A percentile compares a stretch with the other conserved stretches of the same genome.
phyloP scores from a whole-genome alignment of 2,888 invertebrate genomes.

The Meiosimyza decipiens region DNA sequence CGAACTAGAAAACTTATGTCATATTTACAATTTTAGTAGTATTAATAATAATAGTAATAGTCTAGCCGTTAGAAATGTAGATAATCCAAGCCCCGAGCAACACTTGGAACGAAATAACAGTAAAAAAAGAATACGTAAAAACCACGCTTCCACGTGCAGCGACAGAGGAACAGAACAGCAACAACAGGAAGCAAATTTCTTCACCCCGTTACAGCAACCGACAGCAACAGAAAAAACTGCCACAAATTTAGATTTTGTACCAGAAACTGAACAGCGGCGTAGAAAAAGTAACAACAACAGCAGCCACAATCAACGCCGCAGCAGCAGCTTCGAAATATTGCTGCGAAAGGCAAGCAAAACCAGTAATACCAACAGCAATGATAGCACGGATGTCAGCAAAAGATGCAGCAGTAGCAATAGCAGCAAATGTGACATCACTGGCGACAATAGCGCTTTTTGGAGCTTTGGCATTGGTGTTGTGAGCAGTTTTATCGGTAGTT shows the following conservation, averaged over 20 bases:
- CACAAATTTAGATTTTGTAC: neutral
- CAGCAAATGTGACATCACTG: conserved; percentile 63
- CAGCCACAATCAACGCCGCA: neutral
- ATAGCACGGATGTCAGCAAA: conserved; percentile 51
- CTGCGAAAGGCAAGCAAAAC: conserved; percentile 38
- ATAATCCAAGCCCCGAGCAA: conserved; percentile 21
- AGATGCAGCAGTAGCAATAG: conserved; percentile 60
- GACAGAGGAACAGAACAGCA: neutral
- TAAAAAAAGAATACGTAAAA: conserved; percentile 2
- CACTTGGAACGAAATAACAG: conserved; percentile 22
- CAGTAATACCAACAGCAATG: conserved; percentile 52
- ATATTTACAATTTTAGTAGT: conserved; percentile 27
- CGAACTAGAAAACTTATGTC: conserved; percentile 22
- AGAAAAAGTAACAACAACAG: neutral
- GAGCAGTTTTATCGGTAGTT: conserved; percentile 57
- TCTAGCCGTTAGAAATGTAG: conserved; percentile 2
- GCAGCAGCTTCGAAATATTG: conserved; percentile 19
- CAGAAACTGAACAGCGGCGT: neutral
- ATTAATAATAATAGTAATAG: conserved; percentile 21
- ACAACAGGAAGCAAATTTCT: neutral
- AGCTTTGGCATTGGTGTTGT: conserved; percentile 61
- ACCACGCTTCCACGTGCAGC: neutral
- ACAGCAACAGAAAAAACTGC: neutral
- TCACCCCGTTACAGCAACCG: neutral
- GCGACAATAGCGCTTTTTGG: conserved; percentile 60